These are phyloP conservation scores for Rhagophthalmus giganteus DNA, from an alignment of 2,888 invertebrate genomes.

Conservation along the genomic window DNA sequence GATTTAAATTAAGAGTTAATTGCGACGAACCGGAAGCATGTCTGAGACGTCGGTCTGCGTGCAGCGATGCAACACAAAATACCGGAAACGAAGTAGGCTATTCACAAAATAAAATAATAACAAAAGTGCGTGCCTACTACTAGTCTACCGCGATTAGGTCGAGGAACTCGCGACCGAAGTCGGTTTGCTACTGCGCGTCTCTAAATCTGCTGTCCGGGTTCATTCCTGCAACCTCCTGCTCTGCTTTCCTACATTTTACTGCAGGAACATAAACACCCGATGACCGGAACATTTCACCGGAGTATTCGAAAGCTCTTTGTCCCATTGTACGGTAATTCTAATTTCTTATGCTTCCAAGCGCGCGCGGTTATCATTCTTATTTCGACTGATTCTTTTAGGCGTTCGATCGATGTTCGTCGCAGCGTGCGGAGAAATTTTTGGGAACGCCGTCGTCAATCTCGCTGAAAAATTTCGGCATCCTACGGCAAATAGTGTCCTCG, in stretches of 20 bases:
- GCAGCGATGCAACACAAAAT: conserved; percentile 29
- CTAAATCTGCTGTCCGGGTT: conserved; percentile 15
- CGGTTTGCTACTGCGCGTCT: conserved; percentile 25
- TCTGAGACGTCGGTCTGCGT: conserved; percentile 15
- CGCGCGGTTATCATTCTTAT: too few relatives aligned
- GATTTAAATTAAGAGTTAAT: neutral
- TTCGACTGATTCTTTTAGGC: too few relatives aligned
- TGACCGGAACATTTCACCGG: conserved; percentile 14
- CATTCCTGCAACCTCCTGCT: conserved; percentile 23
- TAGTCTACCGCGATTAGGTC: conserved; percentile 40
- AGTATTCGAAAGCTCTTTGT: conserved; percentile 4
- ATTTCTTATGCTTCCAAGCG: too few relatives aligned
- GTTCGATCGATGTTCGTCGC: too few relatives aligned
- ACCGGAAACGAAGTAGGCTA: conserved; percentile 31
- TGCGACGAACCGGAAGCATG: conserved; percentile 15
- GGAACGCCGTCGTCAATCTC: too few relatives aligned
- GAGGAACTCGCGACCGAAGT: conserved; percentile 35
- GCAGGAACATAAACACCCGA: conserved; percentile 14
- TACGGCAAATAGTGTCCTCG: too few relatives aligned
- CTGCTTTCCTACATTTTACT: conserved; percentile 20
- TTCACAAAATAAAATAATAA: conserved; percentile 24
- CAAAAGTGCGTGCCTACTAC: conserved; percentile 37
- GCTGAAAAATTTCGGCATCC: too few relatives aligned
- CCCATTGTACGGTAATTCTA: neutral
- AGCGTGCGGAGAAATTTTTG: too few relatives aligned